Percentiles rank a stretch among this genome's conserved stretches.
Conservation (phyloP, 2,888 invertebrate species). For the Dolichomitus sp. region DNA sequence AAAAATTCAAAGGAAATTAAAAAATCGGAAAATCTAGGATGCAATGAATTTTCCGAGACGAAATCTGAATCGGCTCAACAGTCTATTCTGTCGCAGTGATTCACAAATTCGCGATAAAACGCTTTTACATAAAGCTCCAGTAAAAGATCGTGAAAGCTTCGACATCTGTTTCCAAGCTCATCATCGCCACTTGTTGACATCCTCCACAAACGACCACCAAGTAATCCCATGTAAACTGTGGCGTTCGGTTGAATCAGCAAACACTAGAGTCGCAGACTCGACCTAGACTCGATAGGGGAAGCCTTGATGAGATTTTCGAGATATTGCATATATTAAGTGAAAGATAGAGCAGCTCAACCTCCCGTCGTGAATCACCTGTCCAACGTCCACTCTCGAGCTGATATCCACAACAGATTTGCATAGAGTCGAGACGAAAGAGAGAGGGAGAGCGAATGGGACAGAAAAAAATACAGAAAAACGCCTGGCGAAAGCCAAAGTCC, state of each 20-base stretch:
- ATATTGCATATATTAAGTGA: background rate
- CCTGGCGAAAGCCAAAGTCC: background rate
- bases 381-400: conserved; percentile 19
- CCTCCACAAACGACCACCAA: background rate
- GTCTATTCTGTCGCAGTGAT: background rate
- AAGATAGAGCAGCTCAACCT: conserved; percentile 30
- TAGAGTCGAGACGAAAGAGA: conserved; percentile 35
- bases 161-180: conserved; percentile 11
- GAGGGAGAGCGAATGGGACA: background rate
- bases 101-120: background rate
- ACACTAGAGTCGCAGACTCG: conserved; percentile 11
- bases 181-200: conserved; percentile 1
- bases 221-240: background rate
- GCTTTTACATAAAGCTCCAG: background rate
- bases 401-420: conserved; percentile 49
- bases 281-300: conserved; percentile 49
- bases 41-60: background rate
- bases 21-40: no score
- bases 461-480: conserved; percentile 5
- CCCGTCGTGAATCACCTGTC: conserved; percentile 55
- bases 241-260: background rate
- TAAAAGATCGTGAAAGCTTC: conserved; percentile 12
- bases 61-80: background rate
- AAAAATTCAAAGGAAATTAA: no score
- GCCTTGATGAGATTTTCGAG: conserved; percentile 57